Base-by-base conservation (phyloP, 2,113 vertebrate species). In the Hemicordylus capensis region DNA sequence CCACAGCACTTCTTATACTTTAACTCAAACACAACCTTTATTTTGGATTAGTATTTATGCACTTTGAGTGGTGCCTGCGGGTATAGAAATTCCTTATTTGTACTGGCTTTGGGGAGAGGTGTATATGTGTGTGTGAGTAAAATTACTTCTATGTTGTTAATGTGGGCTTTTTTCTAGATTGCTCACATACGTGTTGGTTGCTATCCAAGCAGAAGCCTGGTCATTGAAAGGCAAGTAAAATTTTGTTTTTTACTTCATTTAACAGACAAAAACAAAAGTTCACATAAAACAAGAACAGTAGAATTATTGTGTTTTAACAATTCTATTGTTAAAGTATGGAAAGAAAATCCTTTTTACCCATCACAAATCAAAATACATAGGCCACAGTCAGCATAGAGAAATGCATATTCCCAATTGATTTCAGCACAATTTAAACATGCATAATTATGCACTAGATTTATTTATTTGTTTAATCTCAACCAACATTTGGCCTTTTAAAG, bases 101-200 rank as follows among this genome's bases (percentile, higher is more conserved):
- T 69, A 6, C 37, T 69, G 67, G 10, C 51, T 8, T 34, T 58
- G 48, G 11, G 22, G 19, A 28, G 39, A 19, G 20, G 63, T 79
- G 6, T 44, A 19, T 78, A 61, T 8, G 44, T 42, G 12, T 72
- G 44, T 8, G 11, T 19, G 28, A 9, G 28, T 80, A 67, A 6
- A 28, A 31, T 12, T 24, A 2, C 67, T 34, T 81, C 42, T 56
- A 59, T 44, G 42, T 73, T 61, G 31, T 83, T 63, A 63, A 46
- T 74, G 14, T 48, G 14, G 4, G 4, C 8, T 4, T 61, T 61
- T 73, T 46, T n/a, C 24, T 48, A 83, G 70, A 4, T 75, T n/a
- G 26, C 44, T 75, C 58, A 83, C 42, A 48, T 83, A 75, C 2
- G 44, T 17, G 51, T 83, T 61, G 81, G 81, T 34, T 83, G 81